Evolutionary conservation across 2,888 invertebrate species (phyloP), one percentile per base, ranked within the genome.

Genomic region (Phortica okadai): DNA sequence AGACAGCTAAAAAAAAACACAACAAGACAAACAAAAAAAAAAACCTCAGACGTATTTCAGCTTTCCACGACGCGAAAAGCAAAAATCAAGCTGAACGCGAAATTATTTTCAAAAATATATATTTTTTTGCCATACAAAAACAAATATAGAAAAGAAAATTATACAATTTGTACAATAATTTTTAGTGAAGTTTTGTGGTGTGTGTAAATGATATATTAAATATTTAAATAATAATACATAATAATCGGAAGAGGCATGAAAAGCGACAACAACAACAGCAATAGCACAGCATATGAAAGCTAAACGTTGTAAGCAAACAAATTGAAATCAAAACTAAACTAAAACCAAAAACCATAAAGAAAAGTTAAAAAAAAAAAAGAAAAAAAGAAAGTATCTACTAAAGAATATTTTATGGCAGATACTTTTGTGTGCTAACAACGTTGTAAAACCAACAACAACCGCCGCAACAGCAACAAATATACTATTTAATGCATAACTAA

Each of bases 61-160:
- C 78, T 75, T 81, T 82, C 78, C 76, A 84, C 83, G 79, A 79
- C 80, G 83, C 86, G 82, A 82, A 83, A 78, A 81, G 78, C 78
- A 78, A 50, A 70, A 10, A 14, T 54, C 14, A 33, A 42, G 50
- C 70, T 41, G 45, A 14, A 50, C n/a, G 62, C 62, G 25, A 62
- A 62, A 62, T 10, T 11, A 50, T 14, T 50, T 50, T 50, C 25
- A 21, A 62, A 62, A 21, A 25, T 8, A 59, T n/a, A 59, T n/a
- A 64, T n/a, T 66, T 66, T 14, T 3, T 50, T 50, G 50, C 50
- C 14, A 54, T 54, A 54, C 54, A 54, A 54, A 54, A 54, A n/a
- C 54, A 10, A 54, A n/a, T n/a, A 54, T 5, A 54, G n/a, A 54
- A 54, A 5, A 54, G 2, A 54, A 21, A 21, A 21, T 21, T 21